Conservation (phyloP, 2,888 invertebrate genomes). For the Pyrrhosoma nymphula region DNA sequence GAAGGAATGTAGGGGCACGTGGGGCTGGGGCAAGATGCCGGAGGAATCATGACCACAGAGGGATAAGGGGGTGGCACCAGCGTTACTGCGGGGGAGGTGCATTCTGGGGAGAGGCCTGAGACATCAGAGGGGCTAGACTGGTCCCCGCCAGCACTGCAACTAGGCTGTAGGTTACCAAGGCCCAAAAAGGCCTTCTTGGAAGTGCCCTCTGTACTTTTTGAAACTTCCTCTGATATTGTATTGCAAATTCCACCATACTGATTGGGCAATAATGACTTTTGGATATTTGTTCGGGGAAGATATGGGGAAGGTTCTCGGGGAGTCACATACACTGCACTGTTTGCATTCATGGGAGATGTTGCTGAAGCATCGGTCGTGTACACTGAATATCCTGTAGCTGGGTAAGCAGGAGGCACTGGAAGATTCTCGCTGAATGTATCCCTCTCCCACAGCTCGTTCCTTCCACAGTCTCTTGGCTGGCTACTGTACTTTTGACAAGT, state of each 20-base stretch:
- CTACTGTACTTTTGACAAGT: conserved; percentile 62
- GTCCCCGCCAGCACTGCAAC: conserved; percentile 61
- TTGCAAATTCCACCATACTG: conserved; percentile 48
- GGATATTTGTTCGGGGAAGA: conserved; percentile 20
- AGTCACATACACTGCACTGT: conserved; percentile 55
- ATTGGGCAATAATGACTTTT: conserved; percentile 31
- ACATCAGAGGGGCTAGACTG: conserved; percentile 68
- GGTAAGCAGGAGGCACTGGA: conserved; percentile 72
- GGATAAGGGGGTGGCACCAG: conserved; percentile 74
- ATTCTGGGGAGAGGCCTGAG: conserved; percentile 73
- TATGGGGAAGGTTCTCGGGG: conserved; percentile 13
- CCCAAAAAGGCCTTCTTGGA: conserved; percentile 41
- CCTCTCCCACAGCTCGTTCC: conserved; percentile 70
- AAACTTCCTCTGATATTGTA: conserved; percentile 51
- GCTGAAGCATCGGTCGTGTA: conserved; percentile 71
- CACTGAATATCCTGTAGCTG: conserved; percentile 73
- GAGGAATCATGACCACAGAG: conserved; percentile 30
- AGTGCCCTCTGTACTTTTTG: conserved; percentile 47
- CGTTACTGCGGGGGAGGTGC: conserved; percentile 73
- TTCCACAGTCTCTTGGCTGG: conserved; percentile 56
- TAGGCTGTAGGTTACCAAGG: conserved; percentile 20
- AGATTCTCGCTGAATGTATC: conserved; percentile 73
- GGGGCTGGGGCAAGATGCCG: conserved; percentile 46
- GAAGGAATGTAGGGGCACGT: conserved; percentile 55
- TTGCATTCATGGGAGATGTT: conserved; percentile 30